phyloP scores from a whole-genome alignment of 2,888 invertebrate species.

The Amiota communis region DNA sequence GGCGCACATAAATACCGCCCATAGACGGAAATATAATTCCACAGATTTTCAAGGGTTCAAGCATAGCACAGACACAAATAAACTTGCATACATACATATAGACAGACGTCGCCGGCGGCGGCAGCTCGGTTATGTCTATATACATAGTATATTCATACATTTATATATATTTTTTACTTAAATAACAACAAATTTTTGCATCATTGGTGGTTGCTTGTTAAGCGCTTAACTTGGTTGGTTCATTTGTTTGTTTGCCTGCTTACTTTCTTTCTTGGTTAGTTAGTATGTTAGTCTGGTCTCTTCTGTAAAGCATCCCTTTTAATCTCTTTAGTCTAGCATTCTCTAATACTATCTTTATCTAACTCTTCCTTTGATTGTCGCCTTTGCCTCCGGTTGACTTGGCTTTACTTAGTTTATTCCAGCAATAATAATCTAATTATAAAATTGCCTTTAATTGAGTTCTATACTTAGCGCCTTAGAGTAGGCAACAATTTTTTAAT shows the following conservation, averaged over 20 bases:
- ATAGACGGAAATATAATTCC: slow-evolving; percentile 64
- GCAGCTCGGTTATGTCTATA: slow-evolving; percentile 18
- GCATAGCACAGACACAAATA: slow-evolving; percentile 35
- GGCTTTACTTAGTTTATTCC: slow-evolving; percentile 43
- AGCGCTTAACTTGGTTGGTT: slow-evolving; percentile 24
- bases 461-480: slow-evolving; percentile 37
- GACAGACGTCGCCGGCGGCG: slow-evolving; percentile 25
- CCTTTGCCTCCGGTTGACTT: slow-evolving; percentile 37
- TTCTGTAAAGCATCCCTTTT: too few species aligned
- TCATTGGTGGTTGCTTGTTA: slow-evolving; percentile 27
- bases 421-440: slow-evolving; percentile 57
- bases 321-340: too few species aligned
- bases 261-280: slow-evolving; percentile 42
- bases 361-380: slow-evolving; percentile 33
- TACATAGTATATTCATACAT: slow-evolving; percentile 20
- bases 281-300: slow-evolving; percentile 36
- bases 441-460: slow-evolving; percentile 55
- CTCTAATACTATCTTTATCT: too few species aligned
- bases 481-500: slow-evolving; percentile 40
- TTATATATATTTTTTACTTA: slow-evolving; percentile 46
- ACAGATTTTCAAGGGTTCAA: slow-evolving; percentile 32
- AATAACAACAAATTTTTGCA: slow-evolving; percentile 25
- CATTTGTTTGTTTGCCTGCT: background rate
- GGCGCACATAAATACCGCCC: slow-evolving; percentile 61
- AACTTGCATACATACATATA: slow-evolving; percentile 24